A percentile compares a stretch with the other conserved stretches of the same genome.
Conservation (phyloP, 2,888 invertebrate species). For the Lepidocyrtoides sp. region DNA sequence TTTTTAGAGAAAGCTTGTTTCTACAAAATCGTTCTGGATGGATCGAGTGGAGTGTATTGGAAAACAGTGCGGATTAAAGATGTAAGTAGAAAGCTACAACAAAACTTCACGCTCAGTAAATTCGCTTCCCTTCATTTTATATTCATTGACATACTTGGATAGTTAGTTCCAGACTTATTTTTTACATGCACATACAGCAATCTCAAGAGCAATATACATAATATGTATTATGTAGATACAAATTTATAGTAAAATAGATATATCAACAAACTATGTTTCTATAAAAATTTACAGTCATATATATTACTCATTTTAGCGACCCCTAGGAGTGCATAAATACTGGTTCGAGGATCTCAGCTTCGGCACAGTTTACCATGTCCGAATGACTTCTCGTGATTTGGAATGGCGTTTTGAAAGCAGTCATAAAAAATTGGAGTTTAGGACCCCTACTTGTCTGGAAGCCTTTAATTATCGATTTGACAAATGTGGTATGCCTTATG, state of each 20-base stretch:
- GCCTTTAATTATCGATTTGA: slow-evolving; percentile 81
- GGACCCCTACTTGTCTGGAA: slow-evolving; percentile 82
- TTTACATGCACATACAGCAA: too few relatives aligned
- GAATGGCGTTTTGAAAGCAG: slow-evolving; percentile 81
- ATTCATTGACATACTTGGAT: too few relatives aligned
- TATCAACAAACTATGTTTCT: too few relatives aligned
- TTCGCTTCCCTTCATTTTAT: neutral
- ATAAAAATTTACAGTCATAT: neutral
- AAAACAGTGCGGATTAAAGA: slow-evolving; percentile 65
- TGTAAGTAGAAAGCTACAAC: slow-evolving; percentile 53
- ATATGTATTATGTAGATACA: too few relatives aligned
- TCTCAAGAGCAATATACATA: too few relatives aligned
- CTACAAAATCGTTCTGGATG: slow-evolving; percentile 82
- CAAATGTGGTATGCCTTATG: slow-evolving; percentile 84
- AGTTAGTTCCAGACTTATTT: too few relatives aligned
- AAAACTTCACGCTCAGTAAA: too few relatives aligned
- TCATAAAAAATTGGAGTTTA: slow-evolving; percentile 79
- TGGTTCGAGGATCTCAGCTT: slow-evolving; percentile 82
- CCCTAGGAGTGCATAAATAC: slow-evolving; percentile 81
- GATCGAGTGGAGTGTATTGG: slow-evolving; percentile 59
- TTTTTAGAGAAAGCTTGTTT: slow-evolving; percentile 83
- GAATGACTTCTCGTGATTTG: slow-evolving; percentile 80
- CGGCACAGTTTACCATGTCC: slow-evolving; percentile 79
- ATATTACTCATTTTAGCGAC: slow-evolving; percentile 37
- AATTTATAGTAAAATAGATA: too few relatives aligned